A percentile compares a stretch with the other conserved stretches of the same genome.
These are phyloP conservation scores for Argyrosomus japonicus DNA, from an alignment of 2,113 vertebrate genomes.

Conservation along the genomic window DNA sequence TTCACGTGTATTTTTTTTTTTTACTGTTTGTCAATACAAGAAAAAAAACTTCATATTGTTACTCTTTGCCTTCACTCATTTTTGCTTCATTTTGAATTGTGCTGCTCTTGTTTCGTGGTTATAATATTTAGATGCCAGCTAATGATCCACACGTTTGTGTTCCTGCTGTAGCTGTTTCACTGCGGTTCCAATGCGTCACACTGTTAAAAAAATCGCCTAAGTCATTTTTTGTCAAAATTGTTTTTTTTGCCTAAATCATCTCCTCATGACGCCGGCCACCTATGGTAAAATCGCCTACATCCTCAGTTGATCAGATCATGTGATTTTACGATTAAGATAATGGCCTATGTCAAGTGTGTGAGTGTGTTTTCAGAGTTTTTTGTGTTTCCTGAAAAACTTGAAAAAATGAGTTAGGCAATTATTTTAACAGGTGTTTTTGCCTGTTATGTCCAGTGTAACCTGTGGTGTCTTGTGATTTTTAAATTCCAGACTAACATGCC, in stretches of 20 bases:
- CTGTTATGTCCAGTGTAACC: not conserved
- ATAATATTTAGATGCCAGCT: conserved; percentile 10
- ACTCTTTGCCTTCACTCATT: not conserved
- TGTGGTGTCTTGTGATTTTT: not conserved
- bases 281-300: too few species aligned
- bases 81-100: not conserved
- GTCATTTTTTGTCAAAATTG: too few species aligned
- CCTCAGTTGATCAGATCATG: too few species aligned
- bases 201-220: too few species aligned
- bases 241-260: too few species aligned
- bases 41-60: not conserved
- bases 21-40: not conserved
- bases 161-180: not conserved
- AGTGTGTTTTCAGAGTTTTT: too few species aligned
- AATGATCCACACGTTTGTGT: not conserved
- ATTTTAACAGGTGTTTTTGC: too few species aligned
- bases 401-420: too few species aligned
- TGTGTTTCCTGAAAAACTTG: too few species aligned
- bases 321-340: too few species aligned
- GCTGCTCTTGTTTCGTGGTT: not conserved
- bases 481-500: not conserved
- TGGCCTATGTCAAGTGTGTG: too few species aligned
- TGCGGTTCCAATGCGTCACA: not conserved
- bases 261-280: too few species aligned
- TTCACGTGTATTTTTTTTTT: not conserved